Base-by-base conservation (phyloP, 2,888 invertebrate species). In the Ophioninae sp. region DNA sequence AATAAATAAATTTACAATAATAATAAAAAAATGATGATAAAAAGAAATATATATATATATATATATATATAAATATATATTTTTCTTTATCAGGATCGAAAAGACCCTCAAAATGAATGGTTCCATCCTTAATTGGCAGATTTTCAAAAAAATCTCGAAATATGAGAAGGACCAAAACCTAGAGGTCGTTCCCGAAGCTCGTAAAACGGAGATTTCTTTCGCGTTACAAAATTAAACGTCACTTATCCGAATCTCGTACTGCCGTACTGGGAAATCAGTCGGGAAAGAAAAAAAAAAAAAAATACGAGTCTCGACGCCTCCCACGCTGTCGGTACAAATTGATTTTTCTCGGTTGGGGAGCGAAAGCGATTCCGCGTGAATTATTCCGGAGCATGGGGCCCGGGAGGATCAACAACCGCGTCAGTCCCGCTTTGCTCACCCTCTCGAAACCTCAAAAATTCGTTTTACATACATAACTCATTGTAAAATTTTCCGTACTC, bases 381-480 rank as follows among this genome's bases (percentile, higher is more conserved):
- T 50, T 50, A 50, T 50, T 50, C 50, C 17, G 3, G 5, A 50
- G 50, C 50, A 50, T 50, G 50, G 50, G 50, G 50, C 50, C 50
- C 50, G 17, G 50, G 50, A 50, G 50, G 50, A n/a, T 23, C 56
- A 50, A 17, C 23, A 23, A 69, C 3, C 20, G 44, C 30, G 37
- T 62, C n/a, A 37, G 44, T 50, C n/a, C 13, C 41, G 10, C 37
- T 56, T 70, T 23, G 10, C 37, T 56, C 64, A 8, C 50, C 20
- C 23, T 17, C 10, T 39, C 39, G 56, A 17, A 44, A 41, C 50
- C 50, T 20, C 56, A 30, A n/a, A 56, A 30, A 57, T 37, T 57
- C 56, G 57, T 37, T 70, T 37, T 70, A 17, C 69, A 57, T 57
- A 64, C 13, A 56, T 17, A 59, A 57, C 30, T 67, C 50, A 50